phyloP scores from a whole-genome alignment of 2,113 vertebrate species.

The Ranitomeya variabilis region DNA sequence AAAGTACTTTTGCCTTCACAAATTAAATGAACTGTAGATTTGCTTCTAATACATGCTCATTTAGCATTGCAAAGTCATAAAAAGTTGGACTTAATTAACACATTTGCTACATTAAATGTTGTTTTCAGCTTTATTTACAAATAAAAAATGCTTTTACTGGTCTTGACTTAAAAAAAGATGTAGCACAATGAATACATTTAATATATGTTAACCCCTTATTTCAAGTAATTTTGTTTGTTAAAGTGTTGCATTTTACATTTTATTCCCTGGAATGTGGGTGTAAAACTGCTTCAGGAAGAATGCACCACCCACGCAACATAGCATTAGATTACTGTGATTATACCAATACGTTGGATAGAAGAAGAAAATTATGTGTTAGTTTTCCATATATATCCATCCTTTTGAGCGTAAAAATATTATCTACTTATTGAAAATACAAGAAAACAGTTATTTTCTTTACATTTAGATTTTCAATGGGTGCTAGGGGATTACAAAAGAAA shows the following conservation, averaged over 20 bases:
- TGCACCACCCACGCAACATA: conserved; percentile 40
- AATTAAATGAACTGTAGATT: neutral
- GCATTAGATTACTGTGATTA: conserved; percentile 51
- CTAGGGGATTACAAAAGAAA: conserved; percentile 16
- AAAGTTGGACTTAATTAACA: conserved; percentile 13
- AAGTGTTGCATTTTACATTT: conserved; percentile 39
- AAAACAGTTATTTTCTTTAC: conserved; percentile 42
- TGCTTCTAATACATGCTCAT: neutral
- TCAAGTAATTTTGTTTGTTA: conserved; percentile 37
- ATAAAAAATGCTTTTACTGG: neutral
- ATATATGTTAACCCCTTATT: conserved; percentile 13
- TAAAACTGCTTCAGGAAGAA: conserved; percentile 33
- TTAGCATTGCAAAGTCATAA: neutral
- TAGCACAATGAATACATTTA: conserved; percentile 9
- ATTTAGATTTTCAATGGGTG: conserved; percentile 35
- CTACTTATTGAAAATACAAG: conserved; percentile 36
- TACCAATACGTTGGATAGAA: conserved; percentile 41
- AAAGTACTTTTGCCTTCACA: neutral
- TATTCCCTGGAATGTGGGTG: conserved; percentile 38
- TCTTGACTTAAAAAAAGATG: neutral
- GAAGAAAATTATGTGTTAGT: conserved; percentile 48
- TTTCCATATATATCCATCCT: conserved; percentile 47
- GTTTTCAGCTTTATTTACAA: neutral
- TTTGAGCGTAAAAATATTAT: conserved; percentile 46
- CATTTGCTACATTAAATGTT: neutral